phyloP scores from a whole-genome alignment of 2,113 vertebrate genomes.

The Macheiramphus alcinus region DNA sequence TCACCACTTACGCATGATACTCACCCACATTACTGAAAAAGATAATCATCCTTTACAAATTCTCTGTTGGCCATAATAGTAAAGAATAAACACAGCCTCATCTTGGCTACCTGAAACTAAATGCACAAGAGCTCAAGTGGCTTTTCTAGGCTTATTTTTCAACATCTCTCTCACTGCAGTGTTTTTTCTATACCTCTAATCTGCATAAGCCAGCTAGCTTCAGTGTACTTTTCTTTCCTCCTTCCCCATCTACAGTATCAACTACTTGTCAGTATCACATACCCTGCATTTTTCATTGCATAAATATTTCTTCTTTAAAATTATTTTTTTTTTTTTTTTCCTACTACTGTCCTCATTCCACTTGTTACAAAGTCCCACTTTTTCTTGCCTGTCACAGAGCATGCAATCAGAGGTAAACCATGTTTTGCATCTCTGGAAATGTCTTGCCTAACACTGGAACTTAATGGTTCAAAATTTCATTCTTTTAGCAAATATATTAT shows the following conservation, averaged over 20 bases:
- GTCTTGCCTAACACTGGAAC: neutral
- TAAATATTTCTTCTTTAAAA: neutral
- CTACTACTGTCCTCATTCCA: neutral
- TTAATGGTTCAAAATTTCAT: neutral
- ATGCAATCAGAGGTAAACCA: neutral
- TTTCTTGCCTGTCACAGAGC: neutral
- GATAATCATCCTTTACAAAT: neutral
- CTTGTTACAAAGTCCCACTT: neutral
- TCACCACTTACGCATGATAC: neutral
- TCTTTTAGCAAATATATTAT: neutral
- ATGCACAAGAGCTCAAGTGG: neutral
- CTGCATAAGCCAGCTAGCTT: neutral
- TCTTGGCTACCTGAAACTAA: neutral
- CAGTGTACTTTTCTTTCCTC: neutral
- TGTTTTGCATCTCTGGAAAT: neutral
- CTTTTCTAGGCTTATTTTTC: neutral
- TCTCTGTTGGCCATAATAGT: neutral
- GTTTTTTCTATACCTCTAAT: neutral
- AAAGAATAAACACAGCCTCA: neutral
- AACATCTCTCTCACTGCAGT: neutral
- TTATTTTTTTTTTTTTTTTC: neutral
- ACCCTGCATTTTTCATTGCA: neutral
- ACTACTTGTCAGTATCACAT: neutral
- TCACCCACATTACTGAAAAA: neutral
- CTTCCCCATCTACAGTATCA: neutral